These are phyloP conservation scores for Tenualosa ilisha DNA, from an alignment of 2,797 vertebrate genomes.

Conservation along the genomic window DNA sequence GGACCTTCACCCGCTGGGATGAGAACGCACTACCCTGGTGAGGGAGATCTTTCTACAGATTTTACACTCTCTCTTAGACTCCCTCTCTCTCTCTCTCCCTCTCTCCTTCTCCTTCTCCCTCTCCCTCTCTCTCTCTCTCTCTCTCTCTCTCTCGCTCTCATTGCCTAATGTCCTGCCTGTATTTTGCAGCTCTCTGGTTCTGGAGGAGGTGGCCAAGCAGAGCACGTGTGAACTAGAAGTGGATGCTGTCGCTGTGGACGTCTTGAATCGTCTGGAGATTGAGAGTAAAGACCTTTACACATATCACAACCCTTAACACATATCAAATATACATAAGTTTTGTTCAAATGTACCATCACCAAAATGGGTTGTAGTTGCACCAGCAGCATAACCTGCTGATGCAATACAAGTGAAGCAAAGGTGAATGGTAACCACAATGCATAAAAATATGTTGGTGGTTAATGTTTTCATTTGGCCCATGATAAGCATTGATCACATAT, in stretches of 20 bases:
- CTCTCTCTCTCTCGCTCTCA: constrained; percentile 33
- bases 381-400: too few species aligned
- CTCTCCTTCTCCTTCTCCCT: constrained; percentile 20
- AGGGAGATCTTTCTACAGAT: constrained; percentile 47
- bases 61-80: neutral
- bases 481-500: too few species aligned
- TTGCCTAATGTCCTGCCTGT: constrained; percentile 17
- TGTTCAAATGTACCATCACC: neutral
- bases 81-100: neutral
- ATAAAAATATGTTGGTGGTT: neutral
- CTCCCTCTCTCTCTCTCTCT: neutral
- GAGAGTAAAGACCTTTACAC: constrained; percentile 83
- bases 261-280: constrained; percentile 94
- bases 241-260: constrained; percentile 92
- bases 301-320: neutral
- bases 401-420: too few species aligned
- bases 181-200: constrained; percentile 83
- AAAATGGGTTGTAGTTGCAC: too few species aligned
- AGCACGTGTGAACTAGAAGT: constrained; percentile 98
- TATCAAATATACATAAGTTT: neutral
- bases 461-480: neutral
- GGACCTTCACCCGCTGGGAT: constrained; percentile 82
- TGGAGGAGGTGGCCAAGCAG: constrained; percentile 85
- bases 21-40: constrained; percentile 89
- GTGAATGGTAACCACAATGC: too few species aligned